Evolutionary conservation across 92 coral and sea anemone species (phyloP).

Genomic region (Phenganax stokvisi): DNA sequence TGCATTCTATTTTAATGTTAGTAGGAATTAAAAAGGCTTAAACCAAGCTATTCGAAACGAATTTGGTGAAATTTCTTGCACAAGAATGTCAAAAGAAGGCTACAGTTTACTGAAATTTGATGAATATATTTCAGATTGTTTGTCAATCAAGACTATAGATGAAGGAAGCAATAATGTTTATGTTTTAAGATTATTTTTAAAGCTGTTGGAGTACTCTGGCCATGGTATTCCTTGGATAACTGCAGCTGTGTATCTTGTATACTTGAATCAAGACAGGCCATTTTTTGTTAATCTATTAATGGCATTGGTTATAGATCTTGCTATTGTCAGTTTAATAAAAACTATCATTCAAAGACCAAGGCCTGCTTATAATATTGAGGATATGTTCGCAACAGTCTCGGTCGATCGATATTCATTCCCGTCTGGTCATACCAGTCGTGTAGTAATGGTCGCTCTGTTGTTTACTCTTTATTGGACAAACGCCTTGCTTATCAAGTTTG

Average conservation of each 20-base stretch:
- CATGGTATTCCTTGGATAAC: constrained; percentile 96
- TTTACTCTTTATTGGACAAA: constrained; percentile 45
- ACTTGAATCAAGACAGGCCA: constrained; percentile 48
- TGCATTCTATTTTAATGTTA: background rate
- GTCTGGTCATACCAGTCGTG: constrained; percentile 84
- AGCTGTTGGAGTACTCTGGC: constrained; percentile 72
- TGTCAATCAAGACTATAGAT: background rate
- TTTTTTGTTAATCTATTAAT: constrained; percentile 72
- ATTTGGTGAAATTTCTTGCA: background rate
- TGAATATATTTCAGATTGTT: background rate
- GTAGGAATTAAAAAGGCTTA: background rate
- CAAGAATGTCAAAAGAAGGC: background rate
- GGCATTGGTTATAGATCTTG: constrained; percentile 70
- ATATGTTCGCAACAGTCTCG: constrained; percentile 92
- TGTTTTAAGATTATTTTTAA: constrained; percentile 54
- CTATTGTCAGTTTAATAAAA: constrained; percentile 65
- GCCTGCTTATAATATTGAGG: constrained; percentile 69
- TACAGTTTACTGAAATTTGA: background rate
- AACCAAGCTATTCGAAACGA: background rate
- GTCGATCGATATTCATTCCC: constrained; percentile 92
- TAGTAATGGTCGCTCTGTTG: constrained; percentile 81
- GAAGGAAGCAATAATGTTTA: constrained; percentile 45
- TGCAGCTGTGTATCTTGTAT: constrained; percentile 55
- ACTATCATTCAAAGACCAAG: constrained; percentile 59
- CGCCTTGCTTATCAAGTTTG: constrained; percentile 40